Evolutionary conservation across 2,888 invertebrate species (phyloP).

Genomic region (Scotopteryx bipunctaria): DNA sequence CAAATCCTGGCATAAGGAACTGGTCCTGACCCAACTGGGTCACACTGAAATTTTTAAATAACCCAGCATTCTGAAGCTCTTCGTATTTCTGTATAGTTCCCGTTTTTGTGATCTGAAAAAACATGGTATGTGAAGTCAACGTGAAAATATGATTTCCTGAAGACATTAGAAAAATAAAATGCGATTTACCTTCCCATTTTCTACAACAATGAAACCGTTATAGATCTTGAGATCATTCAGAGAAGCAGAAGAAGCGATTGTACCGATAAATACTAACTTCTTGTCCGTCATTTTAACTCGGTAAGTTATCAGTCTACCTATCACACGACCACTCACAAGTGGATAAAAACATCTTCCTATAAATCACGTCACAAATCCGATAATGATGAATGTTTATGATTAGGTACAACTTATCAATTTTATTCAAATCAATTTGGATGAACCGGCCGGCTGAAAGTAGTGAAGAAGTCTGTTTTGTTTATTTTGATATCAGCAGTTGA

Average conservation of each 20-base stretch:
- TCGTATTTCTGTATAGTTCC: constrained; percentile 53
- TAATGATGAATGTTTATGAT: constrained; percentile 7
- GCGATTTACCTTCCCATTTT: constrained; percentile 81
- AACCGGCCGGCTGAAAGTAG: too few species aligned
- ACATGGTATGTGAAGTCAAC: background rate
- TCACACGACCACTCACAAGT: background rate
- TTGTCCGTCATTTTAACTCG: constrained; percentile 48
- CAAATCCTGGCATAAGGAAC: constrained; percentile 93
- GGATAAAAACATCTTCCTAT: background rate
- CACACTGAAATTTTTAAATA: constrained; percentile 46
- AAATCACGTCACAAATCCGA: constrained; percentile 1
- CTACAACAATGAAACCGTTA: constrained; percentile 82
- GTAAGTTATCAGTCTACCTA: too few species aligned
- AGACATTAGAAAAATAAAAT: background rate
- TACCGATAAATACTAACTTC: constrained; percentile 59
- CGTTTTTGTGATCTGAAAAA: constrained; percentile 57
- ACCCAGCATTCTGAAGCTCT: constrained; percentile 38
- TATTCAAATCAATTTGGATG: too few species aligned
- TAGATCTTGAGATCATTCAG: constrained; percentile 54
- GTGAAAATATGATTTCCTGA: too few species aligned
- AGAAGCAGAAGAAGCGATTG: constrained; percentile 55
- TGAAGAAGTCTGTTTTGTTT: too few species aligned
- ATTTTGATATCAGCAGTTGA: too few species aligned
- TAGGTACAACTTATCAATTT: background rate
- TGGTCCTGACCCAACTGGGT: constrained; percentile 67